Evolutionary conservation across 2,113 vertebrate genomes (phyloP).

Genomic region (Nyctereutes procyonoides): DNA sequence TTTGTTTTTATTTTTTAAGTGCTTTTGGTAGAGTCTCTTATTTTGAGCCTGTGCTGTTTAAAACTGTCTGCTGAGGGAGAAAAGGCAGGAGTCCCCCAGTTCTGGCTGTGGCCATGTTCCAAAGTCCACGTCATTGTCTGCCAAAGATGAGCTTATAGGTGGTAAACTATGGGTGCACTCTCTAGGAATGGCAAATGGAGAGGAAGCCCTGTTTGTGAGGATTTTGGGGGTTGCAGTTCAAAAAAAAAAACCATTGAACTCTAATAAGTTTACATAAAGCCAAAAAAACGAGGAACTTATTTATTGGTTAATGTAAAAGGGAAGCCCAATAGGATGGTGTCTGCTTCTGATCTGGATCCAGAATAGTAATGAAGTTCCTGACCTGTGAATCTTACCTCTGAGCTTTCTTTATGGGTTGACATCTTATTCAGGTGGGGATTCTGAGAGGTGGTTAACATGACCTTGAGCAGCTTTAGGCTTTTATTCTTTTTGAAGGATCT

Average conservation of each 20-base stretch:
- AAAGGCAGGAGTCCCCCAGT: not conserved
- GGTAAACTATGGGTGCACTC: not conserved
- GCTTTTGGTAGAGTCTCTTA: not conserved
- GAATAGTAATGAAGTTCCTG: rapidly evolving
- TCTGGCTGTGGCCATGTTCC: not conserved
- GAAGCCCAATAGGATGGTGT: not conserved
- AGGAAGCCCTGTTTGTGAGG: not conserved
- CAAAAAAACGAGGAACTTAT: not conserved
- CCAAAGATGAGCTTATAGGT: not conserved
- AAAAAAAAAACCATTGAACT: not conserved
- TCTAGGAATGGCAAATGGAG: not conserved
- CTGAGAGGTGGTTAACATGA: not conserved
- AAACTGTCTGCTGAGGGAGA: not conserved
- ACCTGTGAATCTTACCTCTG: not conserved
- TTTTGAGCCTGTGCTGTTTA: not conserved
- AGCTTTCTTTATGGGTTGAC: not conserved
- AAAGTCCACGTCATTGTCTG: rapidly evolving
- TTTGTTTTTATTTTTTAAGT: not conserved
- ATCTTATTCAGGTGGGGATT: not conserved
- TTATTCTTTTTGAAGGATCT: not conserved
- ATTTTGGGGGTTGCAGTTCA: not conserved
- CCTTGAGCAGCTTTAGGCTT: not conserved
- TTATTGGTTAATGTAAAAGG: not conserved
- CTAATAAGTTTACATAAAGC: not conserved
- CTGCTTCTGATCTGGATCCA: not conserved